phyloP scores from a whole-genome alignment of 1,140 invertebrate genomes.

The Solenopsis invicta region DNA sequence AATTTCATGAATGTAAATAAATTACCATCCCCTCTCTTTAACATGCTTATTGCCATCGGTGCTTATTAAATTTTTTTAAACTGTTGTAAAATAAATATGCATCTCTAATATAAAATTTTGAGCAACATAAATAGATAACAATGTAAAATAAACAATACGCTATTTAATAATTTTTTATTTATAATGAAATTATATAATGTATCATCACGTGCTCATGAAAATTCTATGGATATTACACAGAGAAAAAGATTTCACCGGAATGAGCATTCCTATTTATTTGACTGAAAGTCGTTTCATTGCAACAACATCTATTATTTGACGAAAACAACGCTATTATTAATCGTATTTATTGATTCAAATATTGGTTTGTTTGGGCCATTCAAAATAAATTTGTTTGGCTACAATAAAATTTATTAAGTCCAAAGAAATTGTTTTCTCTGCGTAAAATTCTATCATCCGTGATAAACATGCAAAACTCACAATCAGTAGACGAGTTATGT shows the following conservation, averaged over 20 bases:
- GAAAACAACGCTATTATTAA: too few species aligned
- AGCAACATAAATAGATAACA: neutral
- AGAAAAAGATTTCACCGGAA: too few species aligned
- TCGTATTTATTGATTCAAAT: too few species aligned
- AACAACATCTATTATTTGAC: too few species aligned
- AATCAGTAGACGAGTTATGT: neutral
- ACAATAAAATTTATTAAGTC: too few species aligned
- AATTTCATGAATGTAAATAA: neutral
- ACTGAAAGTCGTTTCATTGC: too few species aligned
- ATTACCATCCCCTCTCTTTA: neutral
- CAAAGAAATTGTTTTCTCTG: too few species aligned
- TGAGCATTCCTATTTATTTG: too few species aligned
- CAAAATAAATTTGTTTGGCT: too few species aligned
- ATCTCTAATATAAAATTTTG: neutral
- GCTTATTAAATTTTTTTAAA: neutral
- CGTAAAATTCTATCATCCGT: neutral
- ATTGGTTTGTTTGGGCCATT: too few species aligned
- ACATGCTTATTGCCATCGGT: neutral
- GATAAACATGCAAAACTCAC: neutral
- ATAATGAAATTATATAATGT: neutral
- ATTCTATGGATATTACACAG: neutral
- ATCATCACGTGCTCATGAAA: neutral
- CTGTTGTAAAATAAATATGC: neutral
- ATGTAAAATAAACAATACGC: neutral
- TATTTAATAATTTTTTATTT: neutral